These are phyloP conservation scores for Ptychoptera contaminata DNA, from an alignment of 2,888 invertebrate species.

Conservation along the genomic window DNA sequence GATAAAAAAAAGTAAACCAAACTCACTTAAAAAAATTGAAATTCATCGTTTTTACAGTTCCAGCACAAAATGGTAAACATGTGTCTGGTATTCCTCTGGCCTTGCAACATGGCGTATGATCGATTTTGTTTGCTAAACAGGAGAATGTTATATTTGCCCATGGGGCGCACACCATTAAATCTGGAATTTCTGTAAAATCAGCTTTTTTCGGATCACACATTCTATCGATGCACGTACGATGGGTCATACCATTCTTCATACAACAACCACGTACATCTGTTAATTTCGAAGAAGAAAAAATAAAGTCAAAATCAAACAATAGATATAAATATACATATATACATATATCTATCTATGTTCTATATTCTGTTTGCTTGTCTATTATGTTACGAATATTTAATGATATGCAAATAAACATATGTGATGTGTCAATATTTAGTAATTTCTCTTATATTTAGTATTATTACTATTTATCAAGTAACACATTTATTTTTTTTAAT, in stretches of 20 bases:
- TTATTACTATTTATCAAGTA: no score
- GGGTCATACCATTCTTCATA: slow-evolving; percentile 50
- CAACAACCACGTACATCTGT: slow-evolving; percentile 57
- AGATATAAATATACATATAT: background rate
- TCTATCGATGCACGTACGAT: slow-evolving; percentile 58
- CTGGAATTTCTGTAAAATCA: slow-evolving; percentile 37
- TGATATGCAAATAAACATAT: no score
- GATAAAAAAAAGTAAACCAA: background rate
- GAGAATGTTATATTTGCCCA: slow-evolving; percentile 70
- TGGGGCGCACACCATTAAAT: slow-evolving; percentile 78
- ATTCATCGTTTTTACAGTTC: slow-evolving; percentile 61
- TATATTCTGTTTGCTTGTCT: background rate
- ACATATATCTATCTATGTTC: no score
- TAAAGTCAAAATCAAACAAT: background rate
- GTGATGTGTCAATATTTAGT: no score
- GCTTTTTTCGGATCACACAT: slow-evolving; percentile 59
- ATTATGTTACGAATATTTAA: no score
- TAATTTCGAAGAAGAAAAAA: background rate
- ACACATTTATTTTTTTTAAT: no score
- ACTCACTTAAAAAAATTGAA: slow-evolving; percentile 71
- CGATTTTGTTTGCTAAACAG: slow-evolving; percentile 62
- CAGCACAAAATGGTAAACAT: slow-evolving; percentile 63
- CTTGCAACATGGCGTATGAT: slow-evolving; percentile 68
- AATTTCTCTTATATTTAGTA: no score
- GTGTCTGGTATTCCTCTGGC: slow-evolving; percentile 56